Evolutionary conservation across 2,113 vertebrate genomes (phyloP).

Genomic region (Actenoides lindsayi): DNA sequence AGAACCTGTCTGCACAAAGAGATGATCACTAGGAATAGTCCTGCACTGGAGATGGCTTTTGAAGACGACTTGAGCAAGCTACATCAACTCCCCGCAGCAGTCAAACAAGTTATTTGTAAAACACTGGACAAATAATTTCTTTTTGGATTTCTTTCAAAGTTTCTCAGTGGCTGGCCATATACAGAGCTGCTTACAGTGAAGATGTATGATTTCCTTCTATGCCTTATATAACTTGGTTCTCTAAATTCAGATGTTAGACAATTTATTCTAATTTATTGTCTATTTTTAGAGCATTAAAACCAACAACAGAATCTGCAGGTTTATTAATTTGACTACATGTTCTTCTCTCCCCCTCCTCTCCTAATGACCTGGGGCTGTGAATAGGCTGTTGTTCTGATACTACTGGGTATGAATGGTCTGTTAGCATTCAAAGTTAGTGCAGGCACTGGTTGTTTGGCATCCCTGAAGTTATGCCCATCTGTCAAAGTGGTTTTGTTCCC

Average conservation of each 20-base stretch:
- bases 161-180: neutral
- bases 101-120: neutral
- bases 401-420: neutral
- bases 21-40: neutral
- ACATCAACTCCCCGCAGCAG: neutral
- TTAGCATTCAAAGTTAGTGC: slow-evolving; percentile 26
- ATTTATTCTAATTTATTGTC: neutral
- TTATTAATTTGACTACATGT: neutral
- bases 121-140: neutral
- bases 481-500: slow-evolving; percentile 44
- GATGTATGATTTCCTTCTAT: neutral
- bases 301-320: neutral
- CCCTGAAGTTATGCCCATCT: slow-evolving; percentile 31
- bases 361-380: slow-evolving; percentile 2
- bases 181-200: neutral
- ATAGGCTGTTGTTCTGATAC: slow-evolving; percentile 23
- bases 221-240: neutral
- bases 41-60: neutral
- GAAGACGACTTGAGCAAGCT: neutral
- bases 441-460: slow-evolving; percentile 19
- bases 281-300: neutral
- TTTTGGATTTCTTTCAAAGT: neutral
- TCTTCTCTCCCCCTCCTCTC: neutral
- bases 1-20: neutral
- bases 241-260: neutral